phyloP scores from a whole-genome alignment of 2,888 invertebrate genomes.

The Tuberolachnus salignus region DNA sequence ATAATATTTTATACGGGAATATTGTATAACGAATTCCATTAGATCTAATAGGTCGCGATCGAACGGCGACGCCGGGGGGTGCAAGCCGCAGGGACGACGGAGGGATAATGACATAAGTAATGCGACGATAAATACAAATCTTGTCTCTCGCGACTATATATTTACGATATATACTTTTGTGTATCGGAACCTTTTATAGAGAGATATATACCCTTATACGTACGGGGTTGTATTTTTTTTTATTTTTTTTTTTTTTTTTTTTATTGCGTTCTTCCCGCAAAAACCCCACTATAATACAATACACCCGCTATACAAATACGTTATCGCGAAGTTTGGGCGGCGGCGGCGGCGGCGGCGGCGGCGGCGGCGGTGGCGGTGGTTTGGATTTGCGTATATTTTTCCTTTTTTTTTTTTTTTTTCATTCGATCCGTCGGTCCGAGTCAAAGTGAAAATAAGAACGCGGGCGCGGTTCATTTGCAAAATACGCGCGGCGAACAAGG shows the following conservation, averaged over 20 bases:
- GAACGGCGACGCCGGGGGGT: not conserved
- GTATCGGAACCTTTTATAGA: constrained; percentile 28
- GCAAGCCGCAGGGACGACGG: not conserved
- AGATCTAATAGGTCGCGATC: constrained; percentile 35
- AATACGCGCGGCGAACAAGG: not conserved
- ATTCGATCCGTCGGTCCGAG: not conserved
- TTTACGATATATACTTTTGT: not conserved
- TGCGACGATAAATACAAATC: constrained; percentile 39
- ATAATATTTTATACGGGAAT: not conserved
- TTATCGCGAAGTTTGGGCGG: constrained; percentile 5
- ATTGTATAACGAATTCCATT: constrained; percentile 9
- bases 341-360: not conserved
- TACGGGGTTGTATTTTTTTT: constrained; percentile 13
- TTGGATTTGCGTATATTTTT: constrained; percentile 35
- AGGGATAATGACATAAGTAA: constrained; percentile 43
- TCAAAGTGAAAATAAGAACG: not conserved
- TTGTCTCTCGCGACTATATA: constrained; percentile 14
- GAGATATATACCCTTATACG: not conserved
- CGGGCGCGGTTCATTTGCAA: too few species aligned
- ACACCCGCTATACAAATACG: not conserved
- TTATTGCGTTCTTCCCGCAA: too few species aligned
- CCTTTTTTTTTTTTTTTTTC: too few species aligned
- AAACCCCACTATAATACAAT: not conserved
- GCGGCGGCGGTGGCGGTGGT: not conserved
- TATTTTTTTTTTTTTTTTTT: not conserved